Conservation (phyloP, 2,113 vertebrate species). For the Triplophysa tibetana region DNA sequence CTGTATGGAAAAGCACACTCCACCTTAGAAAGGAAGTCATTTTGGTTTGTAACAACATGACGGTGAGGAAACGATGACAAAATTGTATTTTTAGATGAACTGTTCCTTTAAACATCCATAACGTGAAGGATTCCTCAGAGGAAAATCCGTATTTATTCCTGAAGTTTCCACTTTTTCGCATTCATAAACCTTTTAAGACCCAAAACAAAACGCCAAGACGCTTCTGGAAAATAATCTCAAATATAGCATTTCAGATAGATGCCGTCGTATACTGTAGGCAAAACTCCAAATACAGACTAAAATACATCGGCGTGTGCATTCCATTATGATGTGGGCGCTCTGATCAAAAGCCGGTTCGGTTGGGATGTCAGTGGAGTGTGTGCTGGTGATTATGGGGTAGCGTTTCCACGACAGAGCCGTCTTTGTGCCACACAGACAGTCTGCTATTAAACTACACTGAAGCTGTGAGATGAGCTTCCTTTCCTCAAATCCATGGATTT, state of each 20-base stretch:
- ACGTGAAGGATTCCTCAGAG: not conserved
- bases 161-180: not conserved
- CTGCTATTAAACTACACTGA: not conserved
- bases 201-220: not conserved
- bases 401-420: constrained; percentile 48
- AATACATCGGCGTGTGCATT: constrained; percentile 30
- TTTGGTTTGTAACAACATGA: not conserved
- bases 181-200: not conserved
- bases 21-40: not conserved
- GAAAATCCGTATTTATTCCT: not conserved
- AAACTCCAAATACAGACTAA: constrained; percentile 31
- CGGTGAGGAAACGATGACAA: not conserved
- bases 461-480: constrained; percentile 24
- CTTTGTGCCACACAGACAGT: constrained; percentile 30
- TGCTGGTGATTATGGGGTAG: constrained; percentile 40
- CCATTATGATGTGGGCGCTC: constrained; percentile 41
- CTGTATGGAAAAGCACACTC: not conserved
- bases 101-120: not conserved
- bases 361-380: constrained; percentile 11
- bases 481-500: constrained; percentile 1
- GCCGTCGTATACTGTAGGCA: constrained; percentile 11
- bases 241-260: constrained; percentile 29
- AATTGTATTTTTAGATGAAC: not conserved
- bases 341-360: constrained; percentile 35
- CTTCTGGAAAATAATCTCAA: not conserved